Base-by-base conservation (phyloP, 2,888 invertebrate species). In the Dioctria linearis region DNA sequence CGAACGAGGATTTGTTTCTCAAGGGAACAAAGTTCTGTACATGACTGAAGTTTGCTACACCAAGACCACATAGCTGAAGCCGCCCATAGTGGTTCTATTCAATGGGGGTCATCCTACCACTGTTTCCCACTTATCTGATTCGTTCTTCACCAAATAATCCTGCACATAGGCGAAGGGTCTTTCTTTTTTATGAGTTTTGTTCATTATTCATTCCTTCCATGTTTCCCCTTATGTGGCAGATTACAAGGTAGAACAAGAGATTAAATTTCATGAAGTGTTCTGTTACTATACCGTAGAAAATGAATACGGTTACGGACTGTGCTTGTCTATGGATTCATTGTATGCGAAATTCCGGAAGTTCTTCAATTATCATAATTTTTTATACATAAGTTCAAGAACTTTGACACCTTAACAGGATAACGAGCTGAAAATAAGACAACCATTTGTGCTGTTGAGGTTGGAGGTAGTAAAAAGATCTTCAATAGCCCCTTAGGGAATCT, bases 1-100 rank as follows among this genome's bases (percentile, higher is more conserved):
- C 75, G 75, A 75, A 75, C 75, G 61, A 59, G 75, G 61, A 75
- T 75, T 65, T 75, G 75, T 75, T 75, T 75, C 75, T 75, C 75
- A 46, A 54, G 75, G 75, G 75, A 43, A 59, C 43, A 75, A 75
- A 59, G 75, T 75, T 57, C 75, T 8, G 71, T 71, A 54, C 71
- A 71, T 71, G 71, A 54, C 71, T 71, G 39, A 71, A 71, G 71
- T 71, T 71, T 71, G n/a, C 25, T 9, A 69, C 46, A 39, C 25
- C 37, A 37, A 46, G 71, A 54, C 67, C 67, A 67, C 67, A 71
- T 37, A 37, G 51, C 71, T 71, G 37, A 37, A 37, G 54, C n/a
- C n/a, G 39, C 71, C 71, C 39, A 71, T 37, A 39, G n/a, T 25
- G 25, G 51, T 9, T 43, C 39, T 37, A 5, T 65, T 37, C 40